Conservation (phyloP, 2,113 vertebrate genomes). For the Macrotus californicus region DNA sequence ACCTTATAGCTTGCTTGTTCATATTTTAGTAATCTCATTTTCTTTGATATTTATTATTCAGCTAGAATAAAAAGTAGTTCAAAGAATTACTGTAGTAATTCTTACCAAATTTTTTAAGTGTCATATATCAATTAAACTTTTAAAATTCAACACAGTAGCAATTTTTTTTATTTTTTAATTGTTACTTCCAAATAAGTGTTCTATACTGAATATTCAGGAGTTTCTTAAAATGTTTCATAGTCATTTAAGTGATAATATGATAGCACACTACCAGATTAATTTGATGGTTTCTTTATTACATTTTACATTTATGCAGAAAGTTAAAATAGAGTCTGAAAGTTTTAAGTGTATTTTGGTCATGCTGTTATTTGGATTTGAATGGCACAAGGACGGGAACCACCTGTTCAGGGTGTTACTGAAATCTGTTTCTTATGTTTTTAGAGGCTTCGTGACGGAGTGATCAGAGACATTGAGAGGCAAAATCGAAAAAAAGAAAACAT, state of each 20-base stretch:
- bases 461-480: conserved; percentile 89
- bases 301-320: conserved; percentile 37
- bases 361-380: conserved; percentile 40
- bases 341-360: conserved; percentile 49
- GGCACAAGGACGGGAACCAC: conserved; percentile 27
- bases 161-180: not conserved
- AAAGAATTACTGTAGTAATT: not conserved
- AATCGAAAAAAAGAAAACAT: conserved; percentile 89
- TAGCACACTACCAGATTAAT: not conserved
- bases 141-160: not conserved
- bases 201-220: not conserved
- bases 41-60: conserved; percentile 10
- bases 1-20: not conserved
- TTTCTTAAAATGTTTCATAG: not conserved
- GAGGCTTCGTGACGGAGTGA: conserved; percentile 90
- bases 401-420: conserved; percentile 61
- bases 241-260: conserved; percentile 7
- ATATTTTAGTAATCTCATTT: not conserved
- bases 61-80: not conserved
- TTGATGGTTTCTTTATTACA: conserved; percentile 15
- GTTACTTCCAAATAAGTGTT: not conserved
- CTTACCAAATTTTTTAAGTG: not conserved
- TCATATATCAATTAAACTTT: not conserved
- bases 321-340: conserved; percentile 41
- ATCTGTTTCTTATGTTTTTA: conserved; percentile 77